A percentile compares a stretch with the other conserved stretches of the same genome.
phyloP scores from a whole-genome alignment of 2,113 vertebrate genomes.

The Antechinus flavipes region DNA sequence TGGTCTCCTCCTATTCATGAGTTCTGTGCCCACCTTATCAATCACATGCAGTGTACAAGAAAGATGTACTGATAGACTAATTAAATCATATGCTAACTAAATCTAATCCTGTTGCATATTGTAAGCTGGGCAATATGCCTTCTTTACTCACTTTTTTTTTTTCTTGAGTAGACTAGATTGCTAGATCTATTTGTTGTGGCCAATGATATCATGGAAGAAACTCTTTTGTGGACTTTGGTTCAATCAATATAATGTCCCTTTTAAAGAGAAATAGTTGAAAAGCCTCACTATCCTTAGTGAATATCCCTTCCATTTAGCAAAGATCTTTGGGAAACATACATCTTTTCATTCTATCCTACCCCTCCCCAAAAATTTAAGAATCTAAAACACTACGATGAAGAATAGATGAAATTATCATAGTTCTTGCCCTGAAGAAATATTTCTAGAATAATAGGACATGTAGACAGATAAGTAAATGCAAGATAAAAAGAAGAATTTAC shows the following conservation, averaged over 20 bases:
- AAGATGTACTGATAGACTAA: background rate
- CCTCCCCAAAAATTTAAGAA: background rate
- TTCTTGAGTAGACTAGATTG: background rate
- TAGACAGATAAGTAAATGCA: no score
- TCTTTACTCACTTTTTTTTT: background rate
- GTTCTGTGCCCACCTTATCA: background rate
- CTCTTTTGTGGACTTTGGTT: background rate
- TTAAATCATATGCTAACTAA: background rate
- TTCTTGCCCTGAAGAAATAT: no score
- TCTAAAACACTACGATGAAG: background rate
- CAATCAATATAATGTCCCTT: background rate
- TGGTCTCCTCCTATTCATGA: background rate
- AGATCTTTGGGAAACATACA: background rate
- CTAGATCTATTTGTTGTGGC: background rate
- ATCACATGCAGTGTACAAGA: background rate
- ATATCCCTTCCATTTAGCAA: background rate
- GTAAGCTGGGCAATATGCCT: background rate
- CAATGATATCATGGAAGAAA: background rate
- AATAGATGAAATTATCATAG: no score
- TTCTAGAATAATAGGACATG: no score
- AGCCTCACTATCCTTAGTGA: no score
- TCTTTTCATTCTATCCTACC: background rate
- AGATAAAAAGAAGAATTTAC: no score
- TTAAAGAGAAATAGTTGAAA: no score
- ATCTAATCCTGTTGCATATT: background rate